A percentile compares a stretch with the other conserved stretches of the same genome.
Conservation (phyloP, 2,113 vertebrate genomes). For the Anoura caudifer region DNA sequence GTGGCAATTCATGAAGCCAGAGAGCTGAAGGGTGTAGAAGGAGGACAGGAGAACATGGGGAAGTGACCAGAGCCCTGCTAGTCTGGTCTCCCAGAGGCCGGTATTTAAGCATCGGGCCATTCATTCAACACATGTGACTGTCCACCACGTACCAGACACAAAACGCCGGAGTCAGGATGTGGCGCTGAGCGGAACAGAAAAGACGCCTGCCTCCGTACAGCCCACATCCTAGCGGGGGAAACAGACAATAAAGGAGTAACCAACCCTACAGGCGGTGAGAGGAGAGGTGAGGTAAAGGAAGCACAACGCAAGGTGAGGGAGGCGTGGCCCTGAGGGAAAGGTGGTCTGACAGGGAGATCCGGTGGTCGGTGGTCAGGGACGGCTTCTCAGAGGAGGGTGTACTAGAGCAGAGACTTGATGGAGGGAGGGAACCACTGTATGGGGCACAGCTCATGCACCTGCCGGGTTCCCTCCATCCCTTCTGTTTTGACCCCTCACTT, state of each 20-base stretch:
- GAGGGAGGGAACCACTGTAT: fast-evolving
- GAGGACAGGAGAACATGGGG: too few relatives aligned
- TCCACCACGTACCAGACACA: neutral
- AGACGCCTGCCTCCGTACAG: neutral
- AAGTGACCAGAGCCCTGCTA: neutral
- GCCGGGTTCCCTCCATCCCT: neutral
- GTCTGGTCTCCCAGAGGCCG: fast-evolving
- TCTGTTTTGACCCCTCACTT: neutral
- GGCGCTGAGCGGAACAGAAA: neutral
- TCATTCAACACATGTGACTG: neutral
- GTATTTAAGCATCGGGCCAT: neutral
- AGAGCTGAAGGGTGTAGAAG: neutral
- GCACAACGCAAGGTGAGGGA: neutral
- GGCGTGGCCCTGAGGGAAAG: neutral
- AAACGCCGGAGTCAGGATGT: neutral
- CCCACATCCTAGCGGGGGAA: neutral
- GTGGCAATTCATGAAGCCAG: neutral
- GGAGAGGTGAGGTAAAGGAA: neutral
- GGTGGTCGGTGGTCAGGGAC: neutral
- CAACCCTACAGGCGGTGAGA: neutral
- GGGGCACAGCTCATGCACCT: neutral
- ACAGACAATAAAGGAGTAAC: too few relatives aligned
- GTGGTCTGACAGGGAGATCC: neutral
- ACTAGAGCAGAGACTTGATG: neutral
- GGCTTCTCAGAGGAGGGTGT: neutral